A percentile compares a stretch with the other conserved stretches of the same genome.
phyloP scores from a whole-genome alignment of 2,113 vertebrate genomes.

The Notarius quadriscutis region DNA sequence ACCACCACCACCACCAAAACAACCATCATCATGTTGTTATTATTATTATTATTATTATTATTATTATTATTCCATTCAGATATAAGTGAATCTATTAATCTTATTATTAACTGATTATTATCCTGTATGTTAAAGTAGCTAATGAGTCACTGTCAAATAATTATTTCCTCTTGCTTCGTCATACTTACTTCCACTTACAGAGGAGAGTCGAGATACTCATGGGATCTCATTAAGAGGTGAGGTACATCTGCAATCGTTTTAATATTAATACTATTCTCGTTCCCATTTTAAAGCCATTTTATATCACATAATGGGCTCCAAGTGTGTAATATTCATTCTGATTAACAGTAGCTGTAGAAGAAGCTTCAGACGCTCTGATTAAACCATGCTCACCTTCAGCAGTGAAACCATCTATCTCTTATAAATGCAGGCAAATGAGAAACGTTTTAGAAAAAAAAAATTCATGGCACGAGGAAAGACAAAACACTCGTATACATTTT shows the following conservation, averaged over 20 bases:
- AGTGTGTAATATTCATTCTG: neutral
- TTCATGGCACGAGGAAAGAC: neutral
- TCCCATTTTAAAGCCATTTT: constrained; percentile 5
- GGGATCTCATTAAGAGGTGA: neutral
- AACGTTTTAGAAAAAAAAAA: neutral
- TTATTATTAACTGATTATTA: neutral
- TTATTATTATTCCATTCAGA: neutral
- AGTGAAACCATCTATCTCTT: neutral
- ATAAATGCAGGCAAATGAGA: neutral
- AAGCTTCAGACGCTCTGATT: neutral
- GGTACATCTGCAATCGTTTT: neutral
- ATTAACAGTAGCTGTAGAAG: neutral
- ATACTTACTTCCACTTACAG: neutral
- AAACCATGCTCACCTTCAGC: neutral
- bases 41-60: too few species aligned
- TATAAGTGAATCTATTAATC: too few species aligned
- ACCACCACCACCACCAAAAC: too few species aligned
- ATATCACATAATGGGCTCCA: neutral
- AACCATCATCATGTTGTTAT: too few species aligned
- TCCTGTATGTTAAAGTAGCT: neutral
- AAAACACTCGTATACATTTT: neutral
- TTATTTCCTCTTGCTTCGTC: neutral
- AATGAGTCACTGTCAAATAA: neutral
- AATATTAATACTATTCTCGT: neutral
- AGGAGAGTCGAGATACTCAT: neutral